Evolutionary conservation across 2,888 invertebrate species (phyloP).

Genomic region (Nomada ruficornis): DNA sequence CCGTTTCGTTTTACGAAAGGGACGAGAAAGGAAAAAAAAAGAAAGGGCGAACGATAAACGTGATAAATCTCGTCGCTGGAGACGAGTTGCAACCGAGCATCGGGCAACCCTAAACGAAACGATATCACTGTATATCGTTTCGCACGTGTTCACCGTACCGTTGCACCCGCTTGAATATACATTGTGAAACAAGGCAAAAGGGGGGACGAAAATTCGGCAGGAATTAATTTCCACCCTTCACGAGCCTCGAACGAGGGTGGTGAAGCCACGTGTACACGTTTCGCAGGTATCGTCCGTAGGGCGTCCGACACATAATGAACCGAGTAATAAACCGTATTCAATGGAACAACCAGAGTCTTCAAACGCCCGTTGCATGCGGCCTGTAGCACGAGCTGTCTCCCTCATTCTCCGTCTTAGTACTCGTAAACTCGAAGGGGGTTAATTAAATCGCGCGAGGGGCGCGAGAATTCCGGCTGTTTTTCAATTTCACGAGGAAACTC

Average conservation of each 20-base stretch:
- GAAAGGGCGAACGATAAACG: slow-evolving; percentile 1
- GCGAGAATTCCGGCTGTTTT: slow-evolving; percentile 12
- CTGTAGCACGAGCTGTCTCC: not conserved
- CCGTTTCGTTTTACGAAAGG: not conserved
- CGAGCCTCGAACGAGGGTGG: not conserved
- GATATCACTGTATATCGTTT: not conserved
- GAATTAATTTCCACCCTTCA: slow-evolving; percentile 22
- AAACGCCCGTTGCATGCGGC: not conserved
- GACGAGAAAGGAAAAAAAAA: no score
- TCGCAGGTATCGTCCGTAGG: not conserved
- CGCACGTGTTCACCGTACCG: no score
- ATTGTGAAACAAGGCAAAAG: not conserved
- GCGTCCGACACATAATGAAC: slow-evolving; percentile 26
- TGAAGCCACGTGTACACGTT: not conserved
- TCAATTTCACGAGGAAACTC: slow-evolving; percentile 31
- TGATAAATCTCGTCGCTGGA: slow-evolving; percentile 11
- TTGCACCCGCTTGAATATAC: not conserved
- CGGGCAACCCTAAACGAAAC: not conserved
- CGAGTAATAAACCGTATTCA: slow-evolving; percentile 25
- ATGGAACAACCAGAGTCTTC: not conserved
- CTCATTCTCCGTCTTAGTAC: no score
- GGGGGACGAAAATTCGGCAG: not conserved
- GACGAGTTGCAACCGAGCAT: not conserved
- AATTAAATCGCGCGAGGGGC: slow-evolving; percentile 16
- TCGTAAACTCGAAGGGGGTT: slow-evolving; percentile 13